Evolutionary conservation across 2,113 vertebrate species (phyloP).

Genomic region (Todiramphus saurophagus): DNA sequence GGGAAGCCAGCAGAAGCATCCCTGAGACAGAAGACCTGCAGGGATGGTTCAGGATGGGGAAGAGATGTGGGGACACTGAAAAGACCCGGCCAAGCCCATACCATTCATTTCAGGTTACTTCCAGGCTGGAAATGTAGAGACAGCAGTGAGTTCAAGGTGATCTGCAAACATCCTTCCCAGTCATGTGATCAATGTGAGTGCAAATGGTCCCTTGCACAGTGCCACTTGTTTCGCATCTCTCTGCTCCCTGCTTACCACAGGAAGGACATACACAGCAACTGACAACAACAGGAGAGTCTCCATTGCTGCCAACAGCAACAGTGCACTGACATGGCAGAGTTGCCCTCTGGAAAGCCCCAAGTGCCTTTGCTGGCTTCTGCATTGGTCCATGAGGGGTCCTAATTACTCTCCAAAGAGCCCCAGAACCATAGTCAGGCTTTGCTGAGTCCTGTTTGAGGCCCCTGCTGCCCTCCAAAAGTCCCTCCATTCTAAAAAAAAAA

Average conservation of each 20-base stretch:
- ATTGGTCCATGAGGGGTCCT: background rate
- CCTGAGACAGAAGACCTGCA: too few relatives aligned
- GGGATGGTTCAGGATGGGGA: too few relatives aligned
- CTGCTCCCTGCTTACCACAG: accelerated
- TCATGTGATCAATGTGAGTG: accelerated
- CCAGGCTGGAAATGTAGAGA: accelerated
- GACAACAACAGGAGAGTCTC: background rate
- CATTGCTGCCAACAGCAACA: accelerated
- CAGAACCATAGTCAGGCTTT: background rate
- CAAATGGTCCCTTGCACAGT: background rate
- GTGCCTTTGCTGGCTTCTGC: background rate
- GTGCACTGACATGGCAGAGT: background rate
- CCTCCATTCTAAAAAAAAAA: background rate
- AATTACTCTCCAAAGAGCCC: background rate
- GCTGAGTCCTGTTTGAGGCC: accelerated
- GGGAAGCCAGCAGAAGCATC: too few relatives aligned
- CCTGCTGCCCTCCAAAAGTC: background rate
- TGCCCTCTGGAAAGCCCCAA: background rate
- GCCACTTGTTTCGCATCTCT: background rate
- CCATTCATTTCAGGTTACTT: background rate
- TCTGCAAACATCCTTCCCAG: background rate
- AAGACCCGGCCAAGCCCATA: background rate
- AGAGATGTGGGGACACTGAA: background rate
- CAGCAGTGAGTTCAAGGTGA: background rate
- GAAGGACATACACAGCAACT: background rate